These are phyloP conservation scores for Arrhopalites spinosus DNA, from an alignment of 2,888 invertebrate species.

Conservation along the genomic window DNA sequence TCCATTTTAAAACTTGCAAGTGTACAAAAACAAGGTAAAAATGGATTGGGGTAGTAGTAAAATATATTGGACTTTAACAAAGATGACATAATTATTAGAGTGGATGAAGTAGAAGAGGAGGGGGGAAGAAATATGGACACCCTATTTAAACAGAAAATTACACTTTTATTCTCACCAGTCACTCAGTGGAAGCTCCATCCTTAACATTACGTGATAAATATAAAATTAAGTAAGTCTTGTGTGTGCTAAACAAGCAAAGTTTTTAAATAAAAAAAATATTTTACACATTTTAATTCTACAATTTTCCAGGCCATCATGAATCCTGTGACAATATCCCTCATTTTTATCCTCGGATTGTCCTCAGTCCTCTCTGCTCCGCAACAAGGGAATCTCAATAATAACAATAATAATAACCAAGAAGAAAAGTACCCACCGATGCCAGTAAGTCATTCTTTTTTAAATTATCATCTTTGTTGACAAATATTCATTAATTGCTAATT, in stretches of 20 bases:
- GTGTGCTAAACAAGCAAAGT: too few species aligned
- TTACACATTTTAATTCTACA: too few species aligned
- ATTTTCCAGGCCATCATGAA: background rate
- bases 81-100: background rate
- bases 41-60: too few species aligned
- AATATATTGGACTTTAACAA: background rate
- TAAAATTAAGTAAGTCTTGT: too few species aligned
- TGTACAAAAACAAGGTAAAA: background rate
- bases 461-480: too few species aligned
- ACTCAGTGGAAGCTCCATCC: background rate
- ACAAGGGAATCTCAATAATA: slow-evolving; percentile 33
- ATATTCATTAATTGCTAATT: too few species aligned
- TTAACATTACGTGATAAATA: too few species aligned
- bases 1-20: background rate
- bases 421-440: slow-evolving; percentile 45
- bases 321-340: background rate
- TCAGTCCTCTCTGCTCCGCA: slow-evolving; percentile 29
- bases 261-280: too few species aligned
- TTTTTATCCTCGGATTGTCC: background rate
- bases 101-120: background rate
- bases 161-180: slow-evolving; percentile 1
- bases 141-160: slow-evolving; percentile 25
- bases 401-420: slow-evolving; percentile 15
- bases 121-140: background rate
- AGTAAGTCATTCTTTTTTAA: slow-evolving; percentile 34